Base-by-base conservation (phyloP, 2,797 vertebrate genomes). In the Rhyacichthys aspro region DNA sequence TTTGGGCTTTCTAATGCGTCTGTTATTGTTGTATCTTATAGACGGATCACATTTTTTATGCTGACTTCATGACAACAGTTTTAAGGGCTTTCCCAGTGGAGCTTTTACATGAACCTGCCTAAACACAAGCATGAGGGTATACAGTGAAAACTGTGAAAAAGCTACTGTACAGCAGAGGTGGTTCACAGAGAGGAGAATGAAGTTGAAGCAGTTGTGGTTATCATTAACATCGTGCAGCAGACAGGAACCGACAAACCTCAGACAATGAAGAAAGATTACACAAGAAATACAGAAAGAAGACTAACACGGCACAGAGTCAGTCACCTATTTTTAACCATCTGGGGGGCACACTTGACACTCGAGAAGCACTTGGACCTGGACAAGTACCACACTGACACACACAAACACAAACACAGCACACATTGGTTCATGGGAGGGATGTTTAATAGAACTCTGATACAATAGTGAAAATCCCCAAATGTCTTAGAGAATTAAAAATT, bases 191-290 rank as follows among this genome's bases (percentile, higher is more conserved):
- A 28, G 45, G 18, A 69, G 56, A 58, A 0, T 43, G 2, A 1
- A 52, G 43, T 17, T 53, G 59, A 77, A 82, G 57, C 18, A 39
- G 58, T 10, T 36, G 37, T 1, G 44, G 50, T 63, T 49, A 9
- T 42, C 28, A 3, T 32, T n/a, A 62, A 15, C 38, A 41, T 55
- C 34, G 56, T 8, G 52, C 52, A 37, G 34, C 53, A 70, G 62
- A 62, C 56, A 76, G 68, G 70, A 84, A 75, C 23, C 4, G 6
- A 39, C 15, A 62, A 75, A 78, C 71, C 78, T 72, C 72, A 83
- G 54, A 52, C n/a, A 12, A 2, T 28, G 39, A 37, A 67, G 17
- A 48, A 28, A 46, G 28, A 33, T 12, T 28, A 15, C 0, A 17
- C 15, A 0, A 16, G 14, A 58, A 14, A 58, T 1, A 47, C 11